A percentile compares a stretch with the other conserved stretches of the same genome.
phyloP scores from a whole-genome alignment of 2,888 invertebrate genomes.

The Drosophila nr. fundita region DNA sequence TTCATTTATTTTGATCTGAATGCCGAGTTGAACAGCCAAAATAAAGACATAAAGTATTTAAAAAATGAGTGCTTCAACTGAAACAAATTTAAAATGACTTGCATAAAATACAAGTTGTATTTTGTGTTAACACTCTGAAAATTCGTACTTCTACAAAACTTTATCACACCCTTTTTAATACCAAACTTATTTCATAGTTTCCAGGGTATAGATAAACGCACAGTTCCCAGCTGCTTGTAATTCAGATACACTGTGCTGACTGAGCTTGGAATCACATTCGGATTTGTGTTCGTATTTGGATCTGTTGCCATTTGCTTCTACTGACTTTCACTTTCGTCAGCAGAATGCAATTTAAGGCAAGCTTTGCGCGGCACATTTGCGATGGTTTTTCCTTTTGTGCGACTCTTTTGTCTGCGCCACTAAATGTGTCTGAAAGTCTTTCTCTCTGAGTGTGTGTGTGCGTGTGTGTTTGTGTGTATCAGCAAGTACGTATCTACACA shows the following conservation, averaged over 20 bases:
- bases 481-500: constrained; percentile 8
- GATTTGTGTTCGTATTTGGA: constrained; percentile 12
- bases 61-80: too few species aligned
- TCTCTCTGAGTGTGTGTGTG: not conserved
- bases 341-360: constrained; percentile 75
- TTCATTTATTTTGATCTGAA: not conserved
- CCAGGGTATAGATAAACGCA: constrained; percentile 4
- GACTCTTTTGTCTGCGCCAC: constrained; percentile 51
- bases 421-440: constrained; percentile 42
- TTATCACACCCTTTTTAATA: not conserved
- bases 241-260: not conserved
- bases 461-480: constrained; percentile 21
- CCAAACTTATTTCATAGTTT: not conserved
- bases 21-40: not conserved
- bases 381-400: constrained; percentile 43
- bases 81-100: not conserved
- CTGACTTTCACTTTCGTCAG: constrained; percentile 66
- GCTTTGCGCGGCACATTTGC: constrained; percentile 53
- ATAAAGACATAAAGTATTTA: not conserved
- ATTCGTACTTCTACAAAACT: too few species aligned
- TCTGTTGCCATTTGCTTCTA: constrained; percentile 16
- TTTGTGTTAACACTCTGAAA: not conserved
- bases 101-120: not conserved
- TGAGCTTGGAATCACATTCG: constrained; percentile 18
- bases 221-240: not conserved